Base-by-base conservation (phyloP, 2,888 invertebrate species). In the Vesta saturnalis region DNA sequence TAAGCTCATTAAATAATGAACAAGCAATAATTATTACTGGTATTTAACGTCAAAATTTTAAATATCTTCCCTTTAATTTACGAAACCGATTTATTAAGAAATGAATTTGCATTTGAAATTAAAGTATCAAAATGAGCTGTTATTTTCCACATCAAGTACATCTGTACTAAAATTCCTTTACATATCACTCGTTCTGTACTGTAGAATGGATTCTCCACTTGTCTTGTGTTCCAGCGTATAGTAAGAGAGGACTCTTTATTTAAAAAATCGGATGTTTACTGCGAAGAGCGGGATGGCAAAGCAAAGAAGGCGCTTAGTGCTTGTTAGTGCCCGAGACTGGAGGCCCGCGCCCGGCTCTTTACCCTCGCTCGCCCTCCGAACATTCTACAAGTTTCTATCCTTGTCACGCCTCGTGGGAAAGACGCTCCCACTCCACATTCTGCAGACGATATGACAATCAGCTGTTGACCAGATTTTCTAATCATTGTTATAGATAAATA, bases 181-280 rank as follows among this genome's bases (percentile, higher is more conserved):
- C 56, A 63, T 49, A 64, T 64, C 57, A 35, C 23, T 58, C 30
- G 58, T 58, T 57, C 52, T 64, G 49, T 64, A 64, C 39, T 60
- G 55, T 54, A 55, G 39, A 65, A 59, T 60, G 67, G 80, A 83
- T 76, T 86, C 85, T 22, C 84, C 81, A 14, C 85, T 74, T 64
- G 86, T 83, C 0, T 85, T 84, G 52, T 84, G 82, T 77, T 86
- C 86, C 57, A 86, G n/a, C 3, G 85, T 77, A 23, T 23, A 23
- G 3, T 39, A n/a, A 39, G 85, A 85, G 1, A 85, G 84, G 39
- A 83, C 81, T 1, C 86, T 78, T 75, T 86, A 68, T 35, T 39
- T 59, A 64, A 64, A 65, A 65, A 65, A 65, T 60, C 55, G 60
- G 67, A 67, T 67, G 67, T 59, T 60, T 63, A 63, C 67, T 59